Conservation (phyloP, 2,113 vertebrate genomes). For the Lonchura striata region DNA sequence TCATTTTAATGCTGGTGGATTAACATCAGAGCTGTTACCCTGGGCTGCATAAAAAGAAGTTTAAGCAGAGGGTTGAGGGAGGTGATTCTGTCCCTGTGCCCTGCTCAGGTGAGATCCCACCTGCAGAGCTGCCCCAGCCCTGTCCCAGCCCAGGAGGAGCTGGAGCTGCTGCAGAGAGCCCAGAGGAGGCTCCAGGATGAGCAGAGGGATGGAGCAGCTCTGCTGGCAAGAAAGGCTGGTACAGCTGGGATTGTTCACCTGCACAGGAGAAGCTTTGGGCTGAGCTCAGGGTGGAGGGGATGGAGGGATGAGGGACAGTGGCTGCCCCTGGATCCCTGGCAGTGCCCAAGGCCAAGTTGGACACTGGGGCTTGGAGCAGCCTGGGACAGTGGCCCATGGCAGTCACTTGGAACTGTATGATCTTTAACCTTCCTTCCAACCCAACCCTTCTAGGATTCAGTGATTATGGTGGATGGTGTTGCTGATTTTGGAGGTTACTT, state of each 20-base stretch:
- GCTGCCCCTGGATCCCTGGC: not conserved
- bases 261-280: not conserved
- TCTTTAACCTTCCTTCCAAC: not conserved
- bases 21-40: not conserved
- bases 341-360: not conserved
- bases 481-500: not conserved
- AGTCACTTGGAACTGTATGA: accelerated
- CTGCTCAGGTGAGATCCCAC: accelerated
- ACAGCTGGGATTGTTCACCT: not conserved
- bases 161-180: not conserved
- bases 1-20: not conserved
- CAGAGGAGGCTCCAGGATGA: not conserved
- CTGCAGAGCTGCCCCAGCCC: not conserved
- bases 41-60: not conserved
- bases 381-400: not conserved
- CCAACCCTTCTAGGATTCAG: not conserved
- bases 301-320: not conserved
- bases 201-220: not conserved
- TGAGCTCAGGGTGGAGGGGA: not conserved
- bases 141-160: not conserved
- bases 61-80: not conserved
- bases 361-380: not conserved
- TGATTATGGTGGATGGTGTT: not conserved
- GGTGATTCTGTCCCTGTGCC: accelerated
- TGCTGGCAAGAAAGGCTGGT: not conserved